Evolutionary conservation across 2,888 invertebrate species (phyloP).

Genomic region (Chrysodeixis includens): DNA sequence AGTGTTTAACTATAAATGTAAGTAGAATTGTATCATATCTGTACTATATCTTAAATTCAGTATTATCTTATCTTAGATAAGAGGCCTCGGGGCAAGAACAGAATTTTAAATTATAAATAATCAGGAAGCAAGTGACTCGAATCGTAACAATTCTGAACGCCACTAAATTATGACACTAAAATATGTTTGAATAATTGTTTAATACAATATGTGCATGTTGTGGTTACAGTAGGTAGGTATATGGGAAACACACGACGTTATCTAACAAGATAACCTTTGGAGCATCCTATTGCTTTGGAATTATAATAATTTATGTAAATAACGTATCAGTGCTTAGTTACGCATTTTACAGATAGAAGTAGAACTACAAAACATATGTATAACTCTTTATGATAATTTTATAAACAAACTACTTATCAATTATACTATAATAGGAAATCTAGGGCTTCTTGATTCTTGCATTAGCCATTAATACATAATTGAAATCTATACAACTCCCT

Average conservation of each 20-base stretch:
- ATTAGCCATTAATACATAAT: too few relatives aligned
- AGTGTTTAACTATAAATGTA: background rate
- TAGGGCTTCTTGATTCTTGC: too few relatives aligned
- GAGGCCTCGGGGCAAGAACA: background rate
- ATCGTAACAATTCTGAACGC: conserved; percentile 6
- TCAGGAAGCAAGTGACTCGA: conserved; percentile 14
- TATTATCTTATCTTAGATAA: conserved; percentile 10
- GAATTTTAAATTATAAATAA: conserved; percentile 48
- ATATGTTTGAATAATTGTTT: conserved; percentile 14
- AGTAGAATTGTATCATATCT: background rate
- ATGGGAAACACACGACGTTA: conserved; percentile 49
- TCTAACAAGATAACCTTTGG: conserved; percentile 53
- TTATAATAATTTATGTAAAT: conserved; percentile 37
- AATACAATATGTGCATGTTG: conserved; percentile 6
- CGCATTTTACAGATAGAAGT: conserved; percentile 28
- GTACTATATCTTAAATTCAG: background rate
- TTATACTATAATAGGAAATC: too few relatives aligned
- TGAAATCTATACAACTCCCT: background rate
- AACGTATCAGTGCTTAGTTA: conserved; percentile 45
- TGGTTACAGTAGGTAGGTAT: conserved; percentile 26
- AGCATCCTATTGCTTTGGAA: conserved; percentile 39
- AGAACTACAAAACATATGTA: conserved; percentile 11
- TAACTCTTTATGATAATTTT: conserved; percentile 5
- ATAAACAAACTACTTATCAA: conserved; percentile 10
- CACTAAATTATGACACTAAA: conserved; percentile 15